Evolutionary conservation across 2,888 invertebrate genomes (phyloP).

Genomic region (Epinotia bilunana): DNA sequence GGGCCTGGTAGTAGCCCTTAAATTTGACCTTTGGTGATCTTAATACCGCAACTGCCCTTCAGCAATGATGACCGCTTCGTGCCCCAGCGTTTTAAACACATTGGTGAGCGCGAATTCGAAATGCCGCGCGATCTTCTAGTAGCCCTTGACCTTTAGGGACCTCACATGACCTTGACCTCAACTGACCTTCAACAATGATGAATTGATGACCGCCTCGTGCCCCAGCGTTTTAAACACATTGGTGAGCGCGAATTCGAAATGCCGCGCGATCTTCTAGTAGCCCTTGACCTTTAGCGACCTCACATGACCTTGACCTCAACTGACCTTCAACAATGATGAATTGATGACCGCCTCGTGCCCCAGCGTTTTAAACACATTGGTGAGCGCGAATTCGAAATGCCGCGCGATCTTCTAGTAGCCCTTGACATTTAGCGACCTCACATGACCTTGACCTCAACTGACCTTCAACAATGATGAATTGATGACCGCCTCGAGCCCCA

Average conservation of each 20-base stretch:
- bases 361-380: constrained; percentile 92
- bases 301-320: too few relatives aligned
- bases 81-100: constrained; percentile 92
- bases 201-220: constrained; percentile 93
- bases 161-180: too few relatives aligned
- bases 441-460: too few relatives aligned
- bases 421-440: constrained; percentile 83
- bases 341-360: constrained; percentile 94
- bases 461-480: constrained; percentile 97
- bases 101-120: constrained; percentile 98
- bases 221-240: constrained; percentile 93
- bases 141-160: constrained; percentile 89
- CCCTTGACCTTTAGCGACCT: constrained; percentile 88
- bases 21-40: too few relatives aligned
- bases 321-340: constrained; percentile 95
- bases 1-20: too few relatives aligned
- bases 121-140: constrained; percentile 98
- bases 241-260: constrained; percentile 98
- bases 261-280: constrained; percentile 98
- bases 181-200: constrained; percentile 93
- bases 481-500: constrained; percentile 94
- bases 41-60: constrained; percentile 82
- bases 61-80: constrained; percentile 96
- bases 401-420: constrained; percentile 99
- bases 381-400: constrained; percentile 98